Evolutionary conservation across 2,888 invertebrate species (phyloP), one percentile per base, ranked within the genome.

Genomic region (Heteromurus nitidus): DNA sequence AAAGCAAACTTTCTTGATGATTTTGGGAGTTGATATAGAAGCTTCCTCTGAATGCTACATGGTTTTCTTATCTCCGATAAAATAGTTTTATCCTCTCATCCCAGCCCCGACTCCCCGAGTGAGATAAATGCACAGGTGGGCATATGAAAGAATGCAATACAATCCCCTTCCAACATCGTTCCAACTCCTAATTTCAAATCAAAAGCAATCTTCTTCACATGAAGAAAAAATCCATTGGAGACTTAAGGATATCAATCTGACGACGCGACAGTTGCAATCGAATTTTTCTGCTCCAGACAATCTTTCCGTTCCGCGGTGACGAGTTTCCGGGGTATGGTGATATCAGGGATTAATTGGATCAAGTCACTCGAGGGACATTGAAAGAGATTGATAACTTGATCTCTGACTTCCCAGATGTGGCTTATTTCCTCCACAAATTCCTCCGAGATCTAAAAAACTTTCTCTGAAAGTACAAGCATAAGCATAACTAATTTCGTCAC

Each of bases 371-470:
- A 60, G 85, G 83, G 84, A 84, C 68, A 36, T 44, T n/a, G 77
- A 69, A 69, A 44, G 81, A 82, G 86, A 86, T 86, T 84, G 86
- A 86, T 86, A 77, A 62, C 64, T 31, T 85, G 79, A 69, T 67
- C 72, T 62, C 31, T 82, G 55, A 69, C 68, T 36, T 69, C n/a
- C 18, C 73, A 72, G 80, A 80, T 74, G 82, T 68, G 76, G 64
- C 58, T 68, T 50, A 30, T 50, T 30, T 31, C 24, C 9, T 72
- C 26, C n/a, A n/a, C n/a, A n/a, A n/a, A n/a, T n/a, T n/a, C n/a
- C n/a, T 20, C n/a, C 16, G 50, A n/a, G 44, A 53, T 58, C 7
- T 31, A 31, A 24, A 26, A 18, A n/a, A n/a, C n/a, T n/a, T n/a
- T n/a, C 36, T 36, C 36, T 5, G 36, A 9, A 9, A 13, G 36